Evolutionary conservation across 2,888 invertebrate species (phyloP), one percentile per base, ranked within the genome.

Genomic region (Chymomyza amoena): DNA sequence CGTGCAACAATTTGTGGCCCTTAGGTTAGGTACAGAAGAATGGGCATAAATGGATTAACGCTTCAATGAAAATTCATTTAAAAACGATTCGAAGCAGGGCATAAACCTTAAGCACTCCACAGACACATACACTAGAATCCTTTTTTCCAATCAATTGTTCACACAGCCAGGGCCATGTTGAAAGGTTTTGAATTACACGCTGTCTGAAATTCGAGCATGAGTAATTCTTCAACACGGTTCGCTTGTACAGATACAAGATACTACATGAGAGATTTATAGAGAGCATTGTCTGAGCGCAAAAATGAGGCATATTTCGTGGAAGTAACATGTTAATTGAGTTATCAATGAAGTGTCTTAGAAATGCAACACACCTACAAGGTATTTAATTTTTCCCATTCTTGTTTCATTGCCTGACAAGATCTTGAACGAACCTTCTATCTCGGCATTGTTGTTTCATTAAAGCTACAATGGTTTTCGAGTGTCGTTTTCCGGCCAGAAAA

Each of bases 111-210:
- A 32, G 32, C 32, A 32, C 32, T 32, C 0, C 32, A 32, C 32
- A 72, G 70, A 61, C 61, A 36, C 45, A 28, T 25, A 61, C 70
- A 70, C 61, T 63, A 54, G 4, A 66, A 69, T 79, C 84, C 83
- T 84, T 84, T 78, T 72, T 64, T 79, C 80, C 83, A 87, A 87
- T 87, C 87, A 83, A 83, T 83, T 87, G 83, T 83, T 86, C 83
- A 64, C 80, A 69, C 64, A 66, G 76, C 75, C 68, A 64, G 69
- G 57, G 54, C 16, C 32, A 45, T 39, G 59, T 61, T 66, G 66
- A 66, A 61, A 56, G 73, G 84, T 84, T 76, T 84, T 78, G 73
- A 78, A 69, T 84, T 84, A 80, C 84, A 72, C 51, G 72, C 54
- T 70, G 76, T 76, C 76, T 76, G 84, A 85, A 84, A 84, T 81